A percentile compares a stretch with the other conserved stretches of the same genome.
Conservation (phyloP, 2,888 invertebrate species). For the Andrena flavipes region DNA sequence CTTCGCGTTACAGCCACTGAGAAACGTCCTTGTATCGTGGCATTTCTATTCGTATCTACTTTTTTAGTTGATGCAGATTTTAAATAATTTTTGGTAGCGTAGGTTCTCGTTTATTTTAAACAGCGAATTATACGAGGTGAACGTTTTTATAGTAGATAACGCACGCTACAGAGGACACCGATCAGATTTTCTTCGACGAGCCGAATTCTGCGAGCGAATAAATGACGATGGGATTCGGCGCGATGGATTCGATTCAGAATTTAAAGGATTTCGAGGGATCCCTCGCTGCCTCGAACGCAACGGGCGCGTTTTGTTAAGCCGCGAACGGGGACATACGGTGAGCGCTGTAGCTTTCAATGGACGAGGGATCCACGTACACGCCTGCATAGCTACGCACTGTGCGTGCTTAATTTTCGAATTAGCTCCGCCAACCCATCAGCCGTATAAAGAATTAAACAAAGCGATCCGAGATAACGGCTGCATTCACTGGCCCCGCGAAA, state of each 20-base stretch:
- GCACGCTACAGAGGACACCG: neutral
- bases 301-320: conserved; percentile 51
- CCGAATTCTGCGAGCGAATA: conserved; percentile 48
- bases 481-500: neutral
- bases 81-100: neutral
- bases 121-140: neutral
- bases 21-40: neutral
- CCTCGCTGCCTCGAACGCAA: conserved; percentile 46
- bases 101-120: neutral
- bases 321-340: conserved; percentile 52
- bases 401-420: conserved; percentile 41
- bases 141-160: neutral
- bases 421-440: neutral
- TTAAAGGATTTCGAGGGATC: conserved; percentile 61
- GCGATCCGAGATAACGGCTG: neutral
- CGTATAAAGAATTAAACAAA: conserved; percentile 8
- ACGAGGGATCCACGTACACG: conserved; percentile 25
- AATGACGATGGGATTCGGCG: conserved; percentile 36
- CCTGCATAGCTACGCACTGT: conserved; percentile 45
- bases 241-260: conserved; percentile 59
- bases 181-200: conserved; percentile 35
- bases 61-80: neutral
- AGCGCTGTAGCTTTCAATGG: conserved; percentile 56
- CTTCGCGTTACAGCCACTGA: neutral
- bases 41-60: neutral